A percentile compares a stretch with the other conserved stretches of the same genome.
Conservation (phyloP, 2,888 invertebrate genomes). For the Rhingia campestris region DNA sequence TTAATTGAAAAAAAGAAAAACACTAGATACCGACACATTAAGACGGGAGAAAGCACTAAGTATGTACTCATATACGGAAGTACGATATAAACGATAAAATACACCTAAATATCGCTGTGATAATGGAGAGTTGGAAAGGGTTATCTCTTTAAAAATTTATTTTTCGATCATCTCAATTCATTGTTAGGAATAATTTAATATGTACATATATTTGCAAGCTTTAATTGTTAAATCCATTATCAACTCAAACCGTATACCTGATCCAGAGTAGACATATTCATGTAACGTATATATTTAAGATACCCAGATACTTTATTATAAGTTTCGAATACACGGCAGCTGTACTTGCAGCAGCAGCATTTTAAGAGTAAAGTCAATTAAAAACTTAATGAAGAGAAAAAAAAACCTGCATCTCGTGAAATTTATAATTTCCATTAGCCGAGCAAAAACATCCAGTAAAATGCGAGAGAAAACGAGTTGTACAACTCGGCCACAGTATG, state of each 20-base stretch:
- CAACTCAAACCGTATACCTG: constrained; percentile 4
- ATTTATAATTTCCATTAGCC: constrained; percentile 69
- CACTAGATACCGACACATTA: constrained; percentile 50
- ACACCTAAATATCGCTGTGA: constrained; percentile 20
- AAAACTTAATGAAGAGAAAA: constrained; percentile 49
- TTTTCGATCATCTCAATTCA: constrained; percentile 19
- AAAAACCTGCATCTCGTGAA: constrained; percentile 59
- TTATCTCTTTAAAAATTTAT: constrained; percentile 30
- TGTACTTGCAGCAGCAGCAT: constrained; percentile 22
- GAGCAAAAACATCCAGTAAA: constrained; percentile 30
- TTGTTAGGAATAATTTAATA: constrained; percentile 36
- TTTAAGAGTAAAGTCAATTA: constrained; percentile 58
- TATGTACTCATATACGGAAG: constrained; percentile 19
- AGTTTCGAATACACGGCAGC: constrained; percentile 24
- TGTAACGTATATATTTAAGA: constrained; percentile 42
- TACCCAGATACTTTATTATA: constrained; percentile 47
- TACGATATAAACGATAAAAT: constrained; percentile 1
- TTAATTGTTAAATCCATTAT: constrained; percentile 42
- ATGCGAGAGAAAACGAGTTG: constrained; percentile 40
- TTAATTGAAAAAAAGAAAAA: constrained; percentile 60
- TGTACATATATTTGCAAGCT: constrained; percentile 31
- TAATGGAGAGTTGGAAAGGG: constrained; percentile 22
- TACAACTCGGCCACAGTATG: constrained; percentile 8
- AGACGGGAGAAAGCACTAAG: constrained; percentile 61
- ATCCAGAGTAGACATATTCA: constrained; percentile 35